These are phyloP conservation scores for Plectrocnemia conspersa DNA, from an alignment of 1,140 invertebrate genomes.

Conservation along the genomic window DNA sequence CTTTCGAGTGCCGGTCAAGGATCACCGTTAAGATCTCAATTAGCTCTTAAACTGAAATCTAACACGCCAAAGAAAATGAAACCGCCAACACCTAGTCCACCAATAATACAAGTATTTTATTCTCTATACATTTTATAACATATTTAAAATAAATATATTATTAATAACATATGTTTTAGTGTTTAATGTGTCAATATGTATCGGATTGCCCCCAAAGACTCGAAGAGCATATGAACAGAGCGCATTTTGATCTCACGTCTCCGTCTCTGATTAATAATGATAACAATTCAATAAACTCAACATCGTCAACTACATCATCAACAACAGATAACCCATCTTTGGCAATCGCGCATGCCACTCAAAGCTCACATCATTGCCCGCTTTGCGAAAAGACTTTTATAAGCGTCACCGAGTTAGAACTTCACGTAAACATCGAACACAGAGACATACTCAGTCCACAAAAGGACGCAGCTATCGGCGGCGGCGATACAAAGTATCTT, in stretches of 20 bases:
- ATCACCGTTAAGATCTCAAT: slow-evolving; percentile 58
- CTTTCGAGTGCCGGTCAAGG: slow-evolving; percentile 54
- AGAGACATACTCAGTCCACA: slow-evolving; percentile 50
- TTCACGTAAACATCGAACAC: slow-evolving; percentile 83
- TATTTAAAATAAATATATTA: not conserved
- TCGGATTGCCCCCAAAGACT: slow-evolving; percentile 68
- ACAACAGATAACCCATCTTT: slow-evolving; percentile 40
- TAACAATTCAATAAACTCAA: slow-evolving; percentile 29
- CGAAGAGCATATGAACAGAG: slow-evolving; percentile 79
- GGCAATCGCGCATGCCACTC: slow-evolving; percentile 44
- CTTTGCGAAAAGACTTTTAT: slow-evolving; percentile 68
- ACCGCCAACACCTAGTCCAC: slow-evolving; percentile 46
- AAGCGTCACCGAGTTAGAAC: slow-evolving; percentile 70
- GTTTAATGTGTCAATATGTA: slow-evolving; percentile 75
- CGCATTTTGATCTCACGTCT: slow-evolving; percentile 81
- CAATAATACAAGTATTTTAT: slow-evolving; percentile 43
- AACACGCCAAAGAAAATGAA: slow-evolving; percentile 49
- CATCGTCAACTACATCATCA: slow-evolving; percentile 39
- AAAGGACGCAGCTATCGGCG: slow-evolving; percentile 37
- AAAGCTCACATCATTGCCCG: slow-evolving; percentile 58
- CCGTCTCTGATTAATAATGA: slow-evolving; percentile 39
- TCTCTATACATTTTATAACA: not conserved
- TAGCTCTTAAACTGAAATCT: slow-evolving; percentile 60
- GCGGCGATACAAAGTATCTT: slow-evolving; percentile 26
- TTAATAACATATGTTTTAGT: slow-evolving; percentile 47